Evolutionary conservation across 2,113 vertebrate species (phyloP), one percentile per base, ranked within the genome.

Genomic region (Myotis brandtii): DNA sequence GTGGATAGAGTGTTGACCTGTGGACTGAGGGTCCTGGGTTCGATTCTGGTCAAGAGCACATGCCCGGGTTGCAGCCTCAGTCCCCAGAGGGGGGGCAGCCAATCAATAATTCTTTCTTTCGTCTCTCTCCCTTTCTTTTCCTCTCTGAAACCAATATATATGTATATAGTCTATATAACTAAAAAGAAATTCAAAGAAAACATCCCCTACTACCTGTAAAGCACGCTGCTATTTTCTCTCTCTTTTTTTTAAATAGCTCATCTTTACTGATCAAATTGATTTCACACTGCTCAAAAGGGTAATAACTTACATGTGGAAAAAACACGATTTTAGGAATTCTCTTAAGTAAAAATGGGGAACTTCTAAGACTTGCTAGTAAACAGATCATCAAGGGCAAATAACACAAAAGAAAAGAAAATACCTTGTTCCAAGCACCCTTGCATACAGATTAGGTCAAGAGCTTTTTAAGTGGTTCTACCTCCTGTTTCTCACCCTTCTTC

Each of bases 221-320:
- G 69, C 46, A 48, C n/a, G 20, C 17, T 87, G 20, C 17, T 87
- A 77, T 83, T 91, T 95, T 85, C 34, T 85, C 10, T 86, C 82
- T 12, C 37, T 56, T 2, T 18, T 18, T 52, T 52, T 30, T 30
- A 20, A 69, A 69, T 17, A 25, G 48, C 14, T 91, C 69, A 96
- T 77, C 62, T 88, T 83, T 83, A 91, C 11, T 64, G 27, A 83
- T 40, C 11, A 90, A 93, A 85, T 1, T 80, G 54, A 89, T 67
- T 93, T 89, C 73, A 81, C 9, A 89, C 27, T 9, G 12, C 32
- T 89, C 64, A 94, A 48, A 86, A 66, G 48, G 21, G n/a, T 73
- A 14, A 80, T 67, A 54, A 73, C 12, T 59, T 89, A 79, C 17
- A 75, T 21, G 43, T 50, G 64, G 30, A 54, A 87, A 87, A 87